Base-by-base conservation (phyloP, 2,113 vertebrate species). In the Bothrops jararaca region DNA sequence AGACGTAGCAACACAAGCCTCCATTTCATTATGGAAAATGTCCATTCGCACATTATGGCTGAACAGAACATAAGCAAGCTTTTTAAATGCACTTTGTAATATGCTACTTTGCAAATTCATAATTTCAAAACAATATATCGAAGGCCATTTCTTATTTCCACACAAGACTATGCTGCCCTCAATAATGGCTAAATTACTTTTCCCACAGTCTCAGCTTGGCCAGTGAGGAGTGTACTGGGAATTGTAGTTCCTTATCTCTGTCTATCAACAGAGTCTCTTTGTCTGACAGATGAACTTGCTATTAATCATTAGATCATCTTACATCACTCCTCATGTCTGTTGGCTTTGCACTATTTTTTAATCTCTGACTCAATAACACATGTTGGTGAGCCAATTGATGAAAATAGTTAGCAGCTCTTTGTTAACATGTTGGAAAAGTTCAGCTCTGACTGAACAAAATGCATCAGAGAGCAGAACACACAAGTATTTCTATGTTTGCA, bases 341-440 rank as follows among this genome's bases (percentile, higher is more conserved):
- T 89, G 86, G 12, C 53, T 92, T 92, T 26, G 20, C 50, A 9
- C 88, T 86, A 48, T 92, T 85, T 58, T 89, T 60, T 58, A n/a
- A 89, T 69, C 60, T 90, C 88, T 92, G 92, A 92, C 54, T 86
- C 54, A 90, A 56, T 53, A 52, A 57, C 89, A 22, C 29, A 7
- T 85, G 52, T 22, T 85, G 87, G 92, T 26, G 20, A 89, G 92
- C 91, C 58, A 57, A 50, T 48, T 89, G 85, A 92, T 92, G 39
- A 86, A 86, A 89, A 89, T 85, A 92, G 13, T 56, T 20, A 52
- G 34, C 58, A 88, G 50, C n/a, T 87, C 85, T 88, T 56, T 48
- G 42, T 89, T n/a, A 54, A 80, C 15, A 0, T 92, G 9, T 74
- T 52, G 53, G 64, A 50, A 89, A 85, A 85, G n/a, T 48, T 12